Percentiles rank a stretch among this genome's conserved stretches.
These are phyloP conservation scores for Listronotus oregonensis DNA, from an alignment of 1,140 invertebrate species.

Conservation along the genomic window DNA sequence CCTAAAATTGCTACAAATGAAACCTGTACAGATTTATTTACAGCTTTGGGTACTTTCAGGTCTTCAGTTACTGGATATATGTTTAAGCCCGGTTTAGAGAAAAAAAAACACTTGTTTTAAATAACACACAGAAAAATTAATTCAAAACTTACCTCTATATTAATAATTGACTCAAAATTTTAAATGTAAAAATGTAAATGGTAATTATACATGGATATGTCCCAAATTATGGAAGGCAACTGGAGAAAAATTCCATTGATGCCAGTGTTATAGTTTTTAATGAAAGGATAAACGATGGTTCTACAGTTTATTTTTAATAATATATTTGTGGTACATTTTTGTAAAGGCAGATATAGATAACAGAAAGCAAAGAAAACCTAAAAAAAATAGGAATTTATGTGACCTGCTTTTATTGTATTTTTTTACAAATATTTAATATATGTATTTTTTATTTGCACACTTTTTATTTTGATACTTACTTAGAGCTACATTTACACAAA, in stretches of 20 bases:
- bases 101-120: too few relatives aligned
- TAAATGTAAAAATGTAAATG: constrained; percentile 49
- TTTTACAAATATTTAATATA: too few relatives aligned
- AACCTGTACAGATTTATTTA: too few relatives aligned
- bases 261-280: constrained; percentile 58
- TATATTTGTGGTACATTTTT: constrained; percentile 41
- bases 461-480: constrained; percentile 24
- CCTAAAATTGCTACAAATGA: too few relatives aligned
- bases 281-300: constrained; percentile 38
- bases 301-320: constrained; percentile 21
- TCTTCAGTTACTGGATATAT: too few relatives aligned
- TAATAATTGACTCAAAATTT: constrained; percentile 52
- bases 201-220: constrained; percentile 53
- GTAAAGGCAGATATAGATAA: constrained; percentile 45
- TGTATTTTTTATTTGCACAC: too few relatives aligned
- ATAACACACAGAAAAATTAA: too few relatives aligned
- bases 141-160: constrained; percentile 48
- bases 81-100: too few relatives aligned
- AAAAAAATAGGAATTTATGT: constrained; percentile 34
- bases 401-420: too few relatives aligned
- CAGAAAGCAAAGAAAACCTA: constrained; percentile 44
- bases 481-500: constrained; percentile 47
- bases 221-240: constrained; percentile 61
- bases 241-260: constrained; percentile 58
- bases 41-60: too few relatives aligned